These are phyloP conservation scores for Drosophila oshimai DNA, from an alignment of 1,140 invertebrate species.

Conservation along the genomic window DNA sequence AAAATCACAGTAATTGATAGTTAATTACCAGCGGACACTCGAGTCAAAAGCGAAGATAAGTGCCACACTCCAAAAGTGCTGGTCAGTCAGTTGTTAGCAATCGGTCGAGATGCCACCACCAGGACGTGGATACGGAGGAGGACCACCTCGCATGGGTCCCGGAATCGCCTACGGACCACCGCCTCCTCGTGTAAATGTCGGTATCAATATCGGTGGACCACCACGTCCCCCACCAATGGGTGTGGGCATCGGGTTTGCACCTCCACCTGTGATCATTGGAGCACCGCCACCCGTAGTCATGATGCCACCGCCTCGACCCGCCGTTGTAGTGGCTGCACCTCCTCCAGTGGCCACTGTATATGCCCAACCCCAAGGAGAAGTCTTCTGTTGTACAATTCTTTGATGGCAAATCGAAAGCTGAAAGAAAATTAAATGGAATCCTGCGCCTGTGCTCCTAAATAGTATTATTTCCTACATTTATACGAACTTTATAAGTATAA, in stretches of 20 bases:
- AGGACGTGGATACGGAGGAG: conserved; percentile 59
- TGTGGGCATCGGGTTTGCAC: conserved; percentile 54
- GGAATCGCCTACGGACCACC: conserved; percentile 50
- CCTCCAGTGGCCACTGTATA: conserved; percentile 37
- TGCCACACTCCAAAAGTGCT: background rate
- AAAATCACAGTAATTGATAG: conserved; percentile 74
- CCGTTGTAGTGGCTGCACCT: conserved; percentile 50
- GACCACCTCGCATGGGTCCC: conserved; percentile 39
- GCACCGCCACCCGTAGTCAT: conserved; percentile 27
- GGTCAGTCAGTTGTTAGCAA: conserved; percentile 42
- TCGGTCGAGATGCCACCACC: conserved; percentile 63
- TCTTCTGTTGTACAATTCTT: conserved; percentile 45
- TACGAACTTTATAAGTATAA: conserved; percentile 1
- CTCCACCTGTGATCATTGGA: conserved; percentile 34
- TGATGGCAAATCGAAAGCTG: background rate
- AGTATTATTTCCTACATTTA: background rate
- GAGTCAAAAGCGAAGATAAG: conserved; percentile 21
- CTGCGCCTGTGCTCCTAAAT: background rate
- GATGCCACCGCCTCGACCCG: conserved; percentile 29
- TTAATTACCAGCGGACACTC: conserved; percentile 58
- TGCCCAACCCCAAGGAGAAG: conserved; percentile 30
- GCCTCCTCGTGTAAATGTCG: conserved; percentile 60
- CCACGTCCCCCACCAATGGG: conserved; percentile 55
- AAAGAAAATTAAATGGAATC: background rate
- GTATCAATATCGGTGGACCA: conserved; percentile 60